These are phyloP conservation scores for Nerophis ophidion DNA, from an alignment of 2,113 vertebrate genomes.

Conservation along the genomic window DNA sequence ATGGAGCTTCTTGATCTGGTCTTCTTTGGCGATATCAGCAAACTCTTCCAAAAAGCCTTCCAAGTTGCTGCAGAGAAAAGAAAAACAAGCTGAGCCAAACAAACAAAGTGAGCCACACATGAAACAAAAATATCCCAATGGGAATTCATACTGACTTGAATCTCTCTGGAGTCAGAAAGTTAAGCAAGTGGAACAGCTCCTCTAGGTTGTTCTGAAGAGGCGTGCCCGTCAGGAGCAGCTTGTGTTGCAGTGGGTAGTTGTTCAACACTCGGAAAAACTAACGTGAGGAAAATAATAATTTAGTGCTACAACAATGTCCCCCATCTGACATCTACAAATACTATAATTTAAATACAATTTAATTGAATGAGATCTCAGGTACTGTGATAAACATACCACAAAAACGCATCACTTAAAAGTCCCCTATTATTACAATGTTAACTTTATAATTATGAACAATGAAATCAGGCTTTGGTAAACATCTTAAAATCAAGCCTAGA, in stretches of 20 bases:
- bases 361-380: too few relatives aligned
- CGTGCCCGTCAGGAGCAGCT: constrained; percentile 91
- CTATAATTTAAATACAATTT: too few relatives aligned
- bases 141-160: constrained; percentile 81
- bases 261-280: constrained; percentile 95
- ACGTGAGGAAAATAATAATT: constrained; percentile 6
- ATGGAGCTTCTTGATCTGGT: constrained; percentile 98
- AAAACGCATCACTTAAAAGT: too few relatives aligned
- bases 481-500: too few relatives aligned
- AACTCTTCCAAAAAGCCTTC: constrained; percentile 97
- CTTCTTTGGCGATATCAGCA: constrained; percentile 97
- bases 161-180: constrained; percentile 91
- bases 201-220: constrained; percentile 97
- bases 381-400: too few relatives aligned
- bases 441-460: too few relatives aligned
- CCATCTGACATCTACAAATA: background rate
- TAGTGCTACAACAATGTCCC: too few relatives aligned
- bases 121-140: background rate
- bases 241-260: constrained; percentile 93
- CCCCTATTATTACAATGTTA: too few relatives aligned
- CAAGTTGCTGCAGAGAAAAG: constrained; percentile 77
- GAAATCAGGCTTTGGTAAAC: too few relatives aligned
- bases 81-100: background rate
- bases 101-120: background rate
- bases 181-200: constrained; percentile 93